Evolutionary conservation across 2,113 vertebrate genomes (phyloP).

Genomic region (Cynopterus brachyotis): DNA sequence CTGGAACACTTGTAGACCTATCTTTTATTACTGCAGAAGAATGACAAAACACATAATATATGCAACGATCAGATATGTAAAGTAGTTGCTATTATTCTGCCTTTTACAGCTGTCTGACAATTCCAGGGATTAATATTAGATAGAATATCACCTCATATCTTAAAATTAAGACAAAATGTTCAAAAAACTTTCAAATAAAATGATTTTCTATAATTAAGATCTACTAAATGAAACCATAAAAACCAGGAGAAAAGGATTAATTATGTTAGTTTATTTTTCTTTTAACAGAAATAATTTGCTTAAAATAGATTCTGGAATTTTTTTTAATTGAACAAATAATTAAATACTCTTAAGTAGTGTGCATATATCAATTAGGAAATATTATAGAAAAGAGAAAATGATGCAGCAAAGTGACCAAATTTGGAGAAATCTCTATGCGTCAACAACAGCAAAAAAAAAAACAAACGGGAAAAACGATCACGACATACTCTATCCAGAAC

Average conservation of each 20-base stretch:
- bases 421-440: neutral
- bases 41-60: neutral
- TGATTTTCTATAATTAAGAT: neutral
- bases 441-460: neutral
- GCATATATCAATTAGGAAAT: neutral
- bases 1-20: neutral
- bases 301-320: neutral
- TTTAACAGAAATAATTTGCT: neutral
- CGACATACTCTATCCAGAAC: neutral
- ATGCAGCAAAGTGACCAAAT: neutral
- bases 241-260: neutral
- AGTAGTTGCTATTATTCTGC: neutral
- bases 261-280: neutral
- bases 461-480: neutral
- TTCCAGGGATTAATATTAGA: neutral
- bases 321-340: neutral
- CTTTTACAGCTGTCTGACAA: neutral
- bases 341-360: neutral
- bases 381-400: neutral
- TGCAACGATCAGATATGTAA: neutral
- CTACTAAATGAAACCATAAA: neutral
- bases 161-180: slow-evolving; percentile 12
- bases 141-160: neutral
- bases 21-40: neutral
- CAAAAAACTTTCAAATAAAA: neutral